These are phyloP conservation scores for Bursaphelenchus mucronatus DNA, from an alignment of 1,140 invertebrate species.

Conservation along the genomic window DNA sequence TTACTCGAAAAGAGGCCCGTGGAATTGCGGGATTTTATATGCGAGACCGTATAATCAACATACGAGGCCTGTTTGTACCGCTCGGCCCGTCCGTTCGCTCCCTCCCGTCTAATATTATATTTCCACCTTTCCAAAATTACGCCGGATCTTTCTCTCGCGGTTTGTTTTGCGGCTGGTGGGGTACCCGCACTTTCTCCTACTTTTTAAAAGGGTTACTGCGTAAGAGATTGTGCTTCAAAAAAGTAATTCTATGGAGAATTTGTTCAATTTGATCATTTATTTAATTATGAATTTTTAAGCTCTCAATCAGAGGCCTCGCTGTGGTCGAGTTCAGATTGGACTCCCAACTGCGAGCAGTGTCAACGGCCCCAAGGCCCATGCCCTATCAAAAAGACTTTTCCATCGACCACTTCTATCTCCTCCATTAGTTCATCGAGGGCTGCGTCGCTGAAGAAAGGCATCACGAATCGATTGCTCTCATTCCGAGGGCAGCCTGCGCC, in stretches of 20 bases:
- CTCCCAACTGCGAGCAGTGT: background rate
- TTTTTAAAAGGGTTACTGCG: background rate
- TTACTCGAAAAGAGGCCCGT: too few relatives aligned
- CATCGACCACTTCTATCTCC: conserved; percentile 4
- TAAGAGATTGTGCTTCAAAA: background rate
- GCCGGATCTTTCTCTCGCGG: too few relatives aligned
- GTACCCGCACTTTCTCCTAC: too few relatives aligned
- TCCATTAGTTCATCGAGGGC: conserved; percentile 6
- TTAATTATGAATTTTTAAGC: background rate
- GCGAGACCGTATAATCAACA: too few relatives aligned
- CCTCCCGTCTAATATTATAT: too few relatives aligned
- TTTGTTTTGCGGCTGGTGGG: too few relatives aligned
- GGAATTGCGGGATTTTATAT: too few relatives aligned
- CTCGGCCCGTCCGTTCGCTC: too few relatives aligned
- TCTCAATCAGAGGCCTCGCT: background rate
- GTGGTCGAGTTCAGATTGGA: background rate
- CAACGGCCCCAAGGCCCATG: background rate
- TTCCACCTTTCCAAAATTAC: too few relatives aligned
- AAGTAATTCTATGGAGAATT: background rate
- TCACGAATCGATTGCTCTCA: conserved; percentile 12
- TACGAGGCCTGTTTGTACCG: too few relatives aligned
- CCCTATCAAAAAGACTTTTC: background rate
- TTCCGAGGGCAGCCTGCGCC: background rate
- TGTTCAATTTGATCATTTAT: background rate
- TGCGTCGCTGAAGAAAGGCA: conserved; percentile 2